Base-by-base conservation (phyloP, 1,140 invertebrate species). In the Bombus haemorrhoidalis region DNA sequence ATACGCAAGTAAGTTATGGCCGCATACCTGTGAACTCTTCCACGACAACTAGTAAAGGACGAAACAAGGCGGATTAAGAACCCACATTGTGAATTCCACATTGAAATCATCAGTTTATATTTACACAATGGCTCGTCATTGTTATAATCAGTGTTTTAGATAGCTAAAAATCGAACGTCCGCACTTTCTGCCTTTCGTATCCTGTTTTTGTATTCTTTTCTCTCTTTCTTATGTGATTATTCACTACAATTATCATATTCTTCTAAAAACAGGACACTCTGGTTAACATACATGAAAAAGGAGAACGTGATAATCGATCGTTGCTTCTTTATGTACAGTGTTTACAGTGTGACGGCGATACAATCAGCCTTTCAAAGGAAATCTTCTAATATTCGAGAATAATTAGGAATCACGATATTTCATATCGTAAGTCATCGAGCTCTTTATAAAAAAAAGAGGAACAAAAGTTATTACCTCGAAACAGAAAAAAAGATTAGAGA, bases 11-110 rank as follows among this genome's bases (percentile, higher is more conserved):
- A 66, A 57, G 47, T 81, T 81, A 87, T 85, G 72, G 76, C 88
- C 89, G 87, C 92, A 95, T 95, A 96, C 96, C 96, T 96, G 95
- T 91, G 95, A 96, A 89, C 94, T 96, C 91, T 94, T 96, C 96
- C 96, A 96, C 82, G 96, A 96, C 82, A 96, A 95, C 95, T 96
- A 96, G 94, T 95, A 91, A 87, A 91, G 90, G 91, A 90, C 47
- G 88, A 90, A 91, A 92, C 81, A 87, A 90, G 86, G 86, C 89
- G 84, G 84, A 91, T 91, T 91, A 90, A 94, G 90, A 94, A 94
- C 91, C 92, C 89, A 94, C 86, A 91, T 91, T 84, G 71, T 92
- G 90, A 89, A 92, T 94, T 88, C 88, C 91, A 95, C 94, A 94
- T 95, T 95, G 87, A 95, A 93, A 94, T 94, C 91, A 93, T 83